These are phyloP conservation scores for Macquaria ambigua DNA, from an alignment of 2,113 vertebrate species.

Conservation along the genomic window DNA sequence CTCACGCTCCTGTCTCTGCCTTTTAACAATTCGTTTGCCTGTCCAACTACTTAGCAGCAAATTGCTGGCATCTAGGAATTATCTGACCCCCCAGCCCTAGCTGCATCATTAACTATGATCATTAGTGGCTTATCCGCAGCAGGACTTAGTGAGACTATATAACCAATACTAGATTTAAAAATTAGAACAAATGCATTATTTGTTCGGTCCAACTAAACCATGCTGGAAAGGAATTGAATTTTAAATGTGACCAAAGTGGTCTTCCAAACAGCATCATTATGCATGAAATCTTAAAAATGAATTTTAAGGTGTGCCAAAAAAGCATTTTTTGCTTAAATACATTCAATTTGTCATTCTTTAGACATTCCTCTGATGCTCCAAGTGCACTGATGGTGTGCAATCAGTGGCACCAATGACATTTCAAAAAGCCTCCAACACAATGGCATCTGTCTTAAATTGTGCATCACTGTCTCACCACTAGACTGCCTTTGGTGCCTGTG, in stretches of 20 bases:
- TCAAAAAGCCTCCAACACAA: conserved; percentile 37
- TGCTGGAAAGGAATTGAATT: not conserved
- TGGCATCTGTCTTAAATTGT: conserved; percentile 45
- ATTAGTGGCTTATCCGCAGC: conserved; percentile 34
- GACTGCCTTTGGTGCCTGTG: conserved; percentile 33
- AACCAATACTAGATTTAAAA: not conserved
- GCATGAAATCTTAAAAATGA: not conserved
- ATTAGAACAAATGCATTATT: not conserved
- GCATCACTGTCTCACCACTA: conserved; percentile 51
- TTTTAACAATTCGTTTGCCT: conserved; percentile 27
- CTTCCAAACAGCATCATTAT: not conserved
- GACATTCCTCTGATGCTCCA: not conserved
- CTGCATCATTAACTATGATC: conserved; percentile 48
- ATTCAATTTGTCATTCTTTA: not conserved
- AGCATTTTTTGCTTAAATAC: not conserved
- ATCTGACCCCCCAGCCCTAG: conserved; percentile 29
- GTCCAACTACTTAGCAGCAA: conserved; percentile 5
- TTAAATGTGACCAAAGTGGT: not conserved
- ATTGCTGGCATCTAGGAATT: conserved; percentile 18
- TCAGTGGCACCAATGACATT: conserved; percentile 3
- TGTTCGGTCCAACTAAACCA: not conserved
- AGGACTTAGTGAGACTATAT: not conserved
- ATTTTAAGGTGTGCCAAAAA: not conserved
- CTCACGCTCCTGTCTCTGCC: conserved; percentile 29
- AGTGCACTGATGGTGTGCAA: not conserved